Base-by-base conservation (phyloP, 2,888 invertebrate species). In the Eurois occulta region DNA sequence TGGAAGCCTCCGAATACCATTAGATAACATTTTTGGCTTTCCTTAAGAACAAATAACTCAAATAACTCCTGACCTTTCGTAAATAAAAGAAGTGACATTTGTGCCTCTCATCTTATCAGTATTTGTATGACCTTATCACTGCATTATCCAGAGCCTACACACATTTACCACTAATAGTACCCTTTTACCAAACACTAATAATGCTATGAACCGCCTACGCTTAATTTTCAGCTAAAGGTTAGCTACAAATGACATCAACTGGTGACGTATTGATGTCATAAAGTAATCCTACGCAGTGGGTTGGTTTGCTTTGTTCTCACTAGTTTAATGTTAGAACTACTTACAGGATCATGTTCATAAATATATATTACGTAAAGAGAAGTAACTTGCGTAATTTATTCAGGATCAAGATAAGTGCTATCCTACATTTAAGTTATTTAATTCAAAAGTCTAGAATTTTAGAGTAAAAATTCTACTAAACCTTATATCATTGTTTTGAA, bases 161-260 rank as follows among this genome's bases (percentile, higher is more conserved):
- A 32, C 21, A 66, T 38, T 69, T 52, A 41, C 32, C 6, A 13
- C 18, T 64, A 69, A 78, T 69, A 38, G 21, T 48, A 58, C 11
- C 52, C 67, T 67, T 78, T 32, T 28, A 43, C 28, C 38, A 32
- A 78, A 73, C 10, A 65, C 16, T 28, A 32, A 35, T 32, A 43
- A 41, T 55, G 21, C 18, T 46, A 58, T 13, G 66, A 64, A 67
- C 60, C 48, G 13, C 81, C 77, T 60, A 77, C 81, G 58, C 58
- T 10, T 60, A 35, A 77, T 69, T 77, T 38, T 35, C 35, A 28
- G 52, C 52, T 32, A 81, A 81, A 81, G 75, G 76, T 75, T 72
- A 75, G 18, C 16, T 41, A 24, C 28, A 64, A 71, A 55, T 67
- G 24, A 32, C 48, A 64, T 76, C 76, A 70, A 28, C 67, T 28